phyloP scores from a whole-genome alignment of 1,140 invertebrate species.

The Drosophila persimilis region DNA sequence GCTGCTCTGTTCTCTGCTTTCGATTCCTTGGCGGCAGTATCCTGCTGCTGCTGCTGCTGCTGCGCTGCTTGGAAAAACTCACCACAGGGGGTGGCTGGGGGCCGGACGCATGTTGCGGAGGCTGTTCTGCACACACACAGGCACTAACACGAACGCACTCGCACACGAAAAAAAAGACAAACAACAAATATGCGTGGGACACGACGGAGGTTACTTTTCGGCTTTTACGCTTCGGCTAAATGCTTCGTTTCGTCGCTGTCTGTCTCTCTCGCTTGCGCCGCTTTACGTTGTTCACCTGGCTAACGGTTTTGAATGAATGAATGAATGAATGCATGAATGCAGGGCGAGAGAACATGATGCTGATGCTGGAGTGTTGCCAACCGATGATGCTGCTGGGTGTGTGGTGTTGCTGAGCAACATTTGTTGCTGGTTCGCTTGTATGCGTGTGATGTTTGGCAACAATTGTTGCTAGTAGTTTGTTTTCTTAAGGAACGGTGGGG shows the following conservation, averaged over 20 bases:
- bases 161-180: conserved; percentile 56
- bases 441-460: not conserved
- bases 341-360: conserved; percentile 42
- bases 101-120: conserved; percentile 54
- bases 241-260: conserved; percentile 21
- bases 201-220: conserved; percentile 27
- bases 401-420: conserved; percentile 38
- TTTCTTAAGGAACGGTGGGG: not conserved
- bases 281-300: conserved; percentile 64
- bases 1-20: conserved; percentile 57
- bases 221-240: conserved; percentile 11
- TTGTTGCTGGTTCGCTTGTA: conserved; percentile 13
- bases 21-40: conserved; percentile 52
- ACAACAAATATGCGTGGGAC: conserved; percentile 36
- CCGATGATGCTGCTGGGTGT: conserved; percentile 39
- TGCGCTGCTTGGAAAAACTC: conserved; percentile 12
- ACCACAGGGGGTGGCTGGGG: conserved; percentile 1
- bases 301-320: conserved; percentile 34
- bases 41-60: conserved; percentile 5
- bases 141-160: conserved; percentile 4
- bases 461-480: not conserved
- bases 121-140: conserved; percentile 33
- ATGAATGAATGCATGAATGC: conserved; percentile 3
- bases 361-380: conserved; percentile 14
- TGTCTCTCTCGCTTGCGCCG: conserved; percentile 26